These are phyloP conservation scores for Eulithis prunata DNA, from an alignment of 2,888 invertebrate genomes.

Conservation along the genomic window DNA sequence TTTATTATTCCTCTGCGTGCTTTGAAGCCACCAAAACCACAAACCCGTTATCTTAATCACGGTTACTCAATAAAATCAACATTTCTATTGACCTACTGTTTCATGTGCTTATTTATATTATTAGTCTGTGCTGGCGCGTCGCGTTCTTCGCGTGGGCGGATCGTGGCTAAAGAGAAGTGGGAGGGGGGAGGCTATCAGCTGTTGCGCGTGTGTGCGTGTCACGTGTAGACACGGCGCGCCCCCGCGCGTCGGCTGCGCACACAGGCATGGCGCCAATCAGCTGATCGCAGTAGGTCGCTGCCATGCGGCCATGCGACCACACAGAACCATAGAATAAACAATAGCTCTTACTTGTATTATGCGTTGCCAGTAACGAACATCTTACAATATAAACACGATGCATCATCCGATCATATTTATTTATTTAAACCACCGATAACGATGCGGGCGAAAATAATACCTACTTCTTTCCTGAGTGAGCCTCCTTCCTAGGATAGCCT, in stretches of 20 bases:
- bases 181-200: slow-evolving; percentile 51
- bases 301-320: slow-evolving; percentile 37
- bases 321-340: slow-evolving; percentile 11
- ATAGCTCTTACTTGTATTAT: slow-evolving; percentile 15
- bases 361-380: slow-evolving; percentile 39
- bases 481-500: slow-evolving; percentile 17
- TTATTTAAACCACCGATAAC: slow-evolving; percentile 1
- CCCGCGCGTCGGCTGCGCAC: slow-evolving; percentile 39
- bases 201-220: slow-evolving; percentile 49
- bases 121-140: slow-evolving; percentile 25
- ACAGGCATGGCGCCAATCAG: slow-evolving; percentile 65
- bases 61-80: slow-evolving; percentile 29
- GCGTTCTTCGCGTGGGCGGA: slow-evolving; percentile 14
- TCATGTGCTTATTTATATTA: slow-evolving; percentile 16
- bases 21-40: slow-evolving; percentile 10
- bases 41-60: slow-evolving; percentile 24
- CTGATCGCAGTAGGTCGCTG: slow-evolving; percentile 75
- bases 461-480: slow-evolving; percentile 17
- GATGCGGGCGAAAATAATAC: slow-evolving; percentile 7
- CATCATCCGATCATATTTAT: slow-evolving; percentile 22
- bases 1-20: not conserved
- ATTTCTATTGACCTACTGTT: slow-evolving; percentile 36
- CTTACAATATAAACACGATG: slow-evolving; percentile 17
- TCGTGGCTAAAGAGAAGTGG: slow-evolving; percentile 10
- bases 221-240: slow-evolving; percentile 48